Conservation (phyloP, 2,888 invertebrate species). For the Xestia xanthographa region DNA sequence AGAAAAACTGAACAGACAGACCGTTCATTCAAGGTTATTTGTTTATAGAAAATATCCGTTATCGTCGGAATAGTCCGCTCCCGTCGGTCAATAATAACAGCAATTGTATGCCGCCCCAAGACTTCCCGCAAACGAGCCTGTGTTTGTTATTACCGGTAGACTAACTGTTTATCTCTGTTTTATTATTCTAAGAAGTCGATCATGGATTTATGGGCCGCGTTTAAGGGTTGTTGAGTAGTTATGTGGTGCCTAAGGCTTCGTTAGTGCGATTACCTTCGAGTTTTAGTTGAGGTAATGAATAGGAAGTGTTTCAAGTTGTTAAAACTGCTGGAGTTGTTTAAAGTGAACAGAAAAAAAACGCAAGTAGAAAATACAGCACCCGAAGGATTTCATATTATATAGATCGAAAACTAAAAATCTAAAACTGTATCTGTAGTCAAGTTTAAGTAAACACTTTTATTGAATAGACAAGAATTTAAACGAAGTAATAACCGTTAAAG, state of each 20-base stretch:
- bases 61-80: conserved; percentile 58
- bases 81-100: conserved; percentile 72
- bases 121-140: conserved; percentile 67
- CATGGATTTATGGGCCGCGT: conserved; percentile 57
- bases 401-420: background rate
- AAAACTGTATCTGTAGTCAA: no score
- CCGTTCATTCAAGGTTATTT: conserved; percentile 60
- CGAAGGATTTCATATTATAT: background rate
- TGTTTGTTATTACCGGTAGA: conserved; percentile 76
- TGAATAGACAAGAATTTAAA: no score
- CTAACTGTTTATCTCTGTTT: conserved; percentile 76
- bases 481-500: no score
- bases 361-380: background rate
- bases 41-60: conserved; percentile 70
- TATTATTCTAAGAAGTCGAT: conserved; percentile 65
- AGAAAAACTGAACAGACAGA: conserved; percentile 24
- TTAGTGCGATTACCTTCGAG: conserved; percentile 37
- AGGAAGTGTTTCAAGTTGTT: conserved; percentile 30
- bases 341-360: background rate
- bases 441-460: no score
- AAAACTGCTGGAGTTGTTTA: background rate
- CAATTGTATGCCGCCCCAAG: conserved; percentile 73
- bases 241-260: conserved; percentile 45
- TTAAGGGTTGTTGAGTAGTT: conserved; percentile 60
- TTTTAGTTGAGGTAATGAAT: conserved; percentile 32